Base-by-base conservation (phyloP, 2,888 invertebrate genomes). In the Calameuta filiformis region DNA sequence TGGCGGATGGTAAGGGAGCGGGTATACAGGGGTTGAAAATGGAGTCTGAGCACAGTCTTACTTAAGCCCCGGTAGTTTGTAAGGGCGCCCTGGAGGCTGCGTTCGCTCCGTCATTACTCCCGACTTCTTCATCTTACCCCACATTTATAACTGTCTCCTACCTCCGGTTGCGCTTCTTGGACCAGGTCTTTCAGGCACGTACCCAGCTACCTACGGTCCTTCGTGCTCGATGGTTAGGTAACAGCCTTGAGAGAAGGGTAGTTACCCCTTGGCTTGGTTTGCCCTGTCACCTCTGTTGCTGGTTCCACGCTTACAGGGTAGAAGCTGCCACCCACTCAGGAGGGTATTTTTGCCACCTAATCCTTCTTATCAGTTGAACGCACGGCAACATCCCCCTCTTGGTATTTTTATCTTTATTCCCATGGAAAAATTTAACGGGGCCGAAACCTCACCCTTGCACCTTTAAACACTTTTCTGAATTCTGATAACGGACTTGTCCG, bases 81-180 rank as follows among this genome's bases (percentile, higher is more conserved):
- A 75, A 77, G 77, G 77, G 75, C 69, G 75, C 69, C 77, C 71
- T 74, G 40, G 74, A 75, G 77, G 75, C 77, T 69, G 77, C 77
- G 77, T 77, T 77, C 75, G 75, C 75, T 77, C 77, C 30, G 77
- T 77, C 77, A 77, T 77, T 77, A 77, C 77, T 77, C 77, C 77
- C 77, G 75, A 77, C 77, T 77, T 77, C 75, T 77, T 77, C 77
- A 77, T 77, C 77, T 77, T 33, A 75, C 74, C 69, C 75, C 40
- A 77, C 77, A 78, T 76, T 78, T 75, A 78, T 78, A 78, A 78
- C 75, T 76, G 78, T 78, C 75, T 76, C 56, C 76, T 71, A 73
- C 73, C 73, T 40, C 75, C 78, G 75, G 75, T 33, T 75, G 40
- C 73, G 56, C 68, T 78, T 78, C 75, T 69, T 75, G 40, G 40